Conservation (phyloP, 2,797 vertebrate genomes). For the Channa striata region DNA sequence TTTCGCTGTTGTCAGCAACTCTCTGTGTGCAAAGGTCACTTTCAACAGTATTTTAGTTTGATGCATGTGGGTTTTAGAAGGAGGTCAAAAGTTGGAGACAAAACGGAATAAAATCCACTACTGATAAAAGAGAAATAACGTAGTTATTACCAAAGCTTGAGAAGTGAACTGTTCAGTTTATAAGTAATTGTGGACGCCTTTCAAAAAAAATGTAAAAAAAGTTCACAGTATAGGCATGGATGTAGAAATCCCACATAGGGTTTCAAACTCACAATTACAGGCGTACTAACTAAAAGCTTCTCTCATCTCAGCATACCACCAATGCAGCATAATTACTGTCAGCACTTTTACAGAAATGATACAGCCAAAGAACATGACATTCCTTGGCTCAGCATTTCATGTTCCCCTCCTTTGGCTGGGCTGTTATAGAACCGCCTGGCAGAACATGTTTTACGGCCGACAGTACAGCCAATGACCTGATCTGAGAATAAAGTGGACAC, state of each 20-base stretch:
- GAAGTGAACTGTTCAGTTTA: background rate
- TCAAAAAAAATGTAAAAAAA: conserved; percentile 6
- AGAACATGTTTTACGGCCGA: conserved; percentile 21
- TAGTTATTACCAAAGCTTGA: background rate
- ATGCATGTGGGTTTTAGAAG: background rate
- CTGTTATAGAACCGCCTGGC: conserved; percentile 38
- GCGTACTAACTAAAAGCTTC: conserved; percentile 64
- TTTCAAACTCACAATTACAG: conserved; percentile 65
- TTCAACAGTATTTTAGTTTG: background rate
- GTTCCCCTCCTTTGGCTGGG: conserved; percentile 29
- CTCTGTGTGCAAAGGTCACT: background rate
- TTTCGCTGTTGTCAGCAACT: background rate
- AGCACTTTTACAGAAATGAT: conserved; percentile 48
- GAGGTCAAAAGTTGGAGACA: background rate
- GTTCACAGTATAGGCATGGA: background rate
- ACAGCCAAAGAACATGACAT: conserved; percentile 58
- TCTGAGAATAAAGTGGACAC: background rate
- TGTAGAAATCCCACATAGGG: conserved; percentile 27
- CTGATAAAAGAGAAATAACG: background rate
- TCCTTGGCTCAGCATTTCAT: conserved; percentile 49
- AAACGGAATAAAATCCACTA: background rate
- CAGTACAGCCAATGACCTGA: background rate
- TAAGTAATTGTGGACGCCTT: conserved; percentile 7
- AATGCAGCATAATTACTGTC: conserved; percentile 61
- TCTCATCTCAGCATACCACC: conserved; percentile 41